phyloP scores from a whole-genome alignment of 2,888 invertebrate species.

The Hemithea aestivaria region DNA sequence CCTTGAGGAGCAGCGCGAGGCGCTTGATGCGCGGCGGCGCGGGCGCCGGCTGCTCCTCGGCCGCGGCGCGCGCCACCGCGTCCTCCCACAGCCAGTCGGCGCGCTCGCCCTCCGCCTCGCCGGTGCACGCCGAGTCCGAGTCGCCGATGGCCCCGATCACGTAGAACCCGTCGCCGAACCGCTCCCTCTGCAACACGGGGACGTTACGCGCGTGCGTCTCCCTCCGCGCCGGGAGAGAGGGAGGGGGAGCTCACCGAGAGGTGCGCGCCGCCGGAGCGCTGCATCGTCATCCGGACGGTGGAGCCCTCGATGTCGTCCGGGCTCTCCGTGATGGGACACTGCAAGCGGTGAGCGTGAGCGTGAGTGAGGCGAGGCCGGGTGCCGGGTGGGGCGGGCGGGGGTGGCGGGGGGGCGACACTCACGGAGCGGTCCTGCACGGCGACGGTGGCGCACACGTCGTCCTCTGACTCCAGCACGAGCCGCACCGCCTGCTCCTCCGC shows the following conservation, averaged over 20 bases:
- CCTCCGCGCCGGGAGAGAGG: too few relatives aligned
- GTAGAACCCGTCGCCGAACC: conserved; percentile 59
- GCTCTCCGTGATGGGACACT: conserved; percentile 64
- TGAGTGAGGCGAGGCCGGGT: too few relatives aligned
- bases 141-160: conserved; percentile 46
- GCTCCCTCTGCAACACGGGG: conserved; percentile 41
- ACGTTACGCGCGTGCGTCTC: too few relatives aligned
- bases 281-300: conserved; percentile 54
- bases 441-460: conserved; percentile 58
- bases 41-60: not conserved
- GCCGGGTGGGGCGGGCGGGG: too few relatives aligned
- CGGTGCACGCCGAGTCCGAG: conserved; percentile 43
- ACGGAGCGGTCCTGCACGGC: conserved; percentile 59
- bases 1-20: too few relatives aligned
- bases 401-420: not conserved
- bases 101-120: conserved; percentile 20
- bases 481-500: conserved; percentile 49
- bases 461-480: conserved; percentile 48
- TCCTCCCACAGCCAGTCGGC: conserved; percentile 56
- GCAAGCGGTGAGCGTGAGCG: too few relatives aligned
- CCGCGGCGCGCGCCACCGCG: conserved; percentile 22
- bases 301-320: conserved; percentile 30
- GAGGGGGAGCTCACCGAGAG: conserved; percentile 55
- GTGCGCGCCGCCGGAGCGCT: conserved; percentile 56
- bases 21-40: conserved; percentile 30